phyloP scores from a whole-genome alignment of 2,113 vertebrate species.

The Loxodonta africana region DNA sequence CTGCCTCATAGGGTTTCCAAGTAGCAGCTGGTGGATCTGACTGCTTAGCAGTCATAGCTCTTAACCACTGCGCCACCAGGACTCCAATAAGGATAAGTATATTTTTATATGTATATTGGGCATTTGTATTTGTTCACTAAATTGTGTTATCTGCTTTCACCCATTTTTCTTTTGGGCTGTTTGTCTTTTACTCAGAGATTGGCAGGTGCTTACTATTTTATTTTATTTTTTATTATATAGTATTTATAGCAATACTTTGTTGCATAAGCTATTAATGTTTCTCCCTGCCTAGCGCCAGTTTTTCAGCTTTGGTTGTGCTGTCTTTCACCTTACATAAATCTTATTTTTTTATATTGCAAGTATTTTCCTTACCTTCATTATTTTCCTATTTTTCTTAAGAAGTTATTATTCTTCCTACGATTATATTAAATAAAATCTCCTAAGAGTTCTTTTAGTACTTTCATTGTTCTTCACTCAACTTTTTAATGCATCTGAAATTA shows the following conservation, averaged over 20 bases:
- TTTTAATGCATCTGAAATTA: constrained; percentile 9
- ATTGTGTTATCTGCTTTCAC: not conserved
- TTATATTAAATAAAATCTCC: not conserved
- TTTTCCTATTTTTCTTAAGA: not conserved
- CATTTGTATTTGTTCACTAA: constrained; percentile 27
- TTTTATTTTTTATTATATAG: not conserved
- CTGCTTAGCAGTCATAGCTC: no score
- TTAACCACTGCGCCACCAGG: no score
- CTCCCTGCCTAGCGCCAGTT: not conserved
- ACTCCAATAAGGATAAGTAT: not conserved
- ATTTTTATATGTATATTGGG: constrained; percentile 55
- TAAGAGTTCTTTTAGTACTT: constrained; percentile 9
- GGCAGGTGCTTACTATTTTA: not conserved
- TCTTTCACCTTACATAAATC: not conserved
- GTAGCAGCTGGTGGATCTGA: no score
- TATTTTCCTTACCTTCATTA: not conserved
- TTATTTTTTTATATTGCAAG: not conserved
- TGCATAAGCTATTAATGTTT: not conserved
- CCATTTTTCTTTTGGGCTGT: not conserved
- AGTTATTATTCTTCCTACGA: not conserved
- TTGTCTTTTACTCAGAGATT: not conserved
- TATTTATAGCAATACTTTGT: not conserved
- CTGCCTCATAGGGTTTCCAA: no score
- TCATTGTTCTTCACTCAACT: not conserved
- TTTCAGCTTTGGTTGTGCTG: not conserved